Percentiles rank a stretch among this genome's conserved stretches.
Conservation (phyloP, 2,797 vertebrate genomes). For the Trematomus bernacchii region DNA sequence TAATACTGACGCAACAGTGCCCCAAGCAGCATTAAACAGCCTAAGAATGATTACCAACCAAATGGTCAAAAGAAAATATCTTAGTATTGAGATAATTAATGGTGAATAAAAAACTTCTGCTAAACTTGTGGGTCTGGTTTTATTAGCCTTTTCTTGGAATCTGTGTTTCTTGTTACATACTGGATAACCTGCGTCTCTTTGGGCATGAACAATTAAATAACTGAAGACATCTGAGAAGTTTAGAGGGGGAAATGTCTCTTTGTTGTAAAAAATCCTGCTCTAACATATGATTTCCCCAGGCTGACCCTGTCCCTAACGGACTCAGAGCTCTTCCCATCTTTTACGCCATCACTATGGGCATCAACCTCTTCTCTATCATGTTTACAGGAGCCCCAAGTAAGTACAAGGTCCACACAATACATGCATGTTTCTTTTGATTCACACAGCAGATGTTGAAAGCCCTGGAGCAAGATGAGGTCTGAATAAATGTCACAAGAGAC, state of each 20-base stretch:
- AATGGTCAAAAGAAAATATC: background rate
- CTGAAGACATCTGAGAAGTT: too few relatives aligned
- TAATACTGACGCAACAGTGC: background rate
- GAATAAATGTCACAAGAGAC: constrained; percentile 37
- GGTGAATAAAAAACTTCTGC: too few relatives aligned
- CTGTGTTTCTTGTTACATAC: too few relatives aligned
- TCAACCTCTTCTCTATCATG: constrained; percentile 98
- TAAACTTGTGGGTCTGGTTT: too few relatives aligned
- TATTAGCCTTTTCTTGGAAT: too few relatives aligned
- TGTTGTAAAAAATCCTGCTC: background rate
- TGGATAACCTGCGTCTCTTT: too few relatives aligned
- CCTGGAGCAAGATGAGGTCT: constrained; percentile 32
- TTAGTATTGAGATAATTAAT: too few relatives aligned
- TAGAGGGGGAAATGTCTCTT: background rate
- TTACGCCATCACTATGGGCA: constrained; percentile 92
- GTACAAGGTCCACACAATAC: constrained; percentile 67
- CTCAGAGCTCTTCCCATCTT: constrained; percentile 93
- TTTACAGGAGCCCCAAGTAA: constrained; percentile 94
- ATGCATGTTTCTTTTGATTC: constrained; percentile 11
- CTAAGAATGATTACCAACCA: background rate
- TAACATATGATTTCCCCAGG: constrained; percentile 76
- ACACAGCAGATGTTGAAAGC: constrained; percentile 44
- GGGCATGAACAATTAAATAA: too few relatives aligned
- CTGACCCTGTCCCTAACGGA: constrained; percentile 93
- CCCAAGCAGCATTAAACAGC: background rate